Conservation (phyloP, 2,888 invertebrate species). For the Gasteruption jaculator region DNA sequence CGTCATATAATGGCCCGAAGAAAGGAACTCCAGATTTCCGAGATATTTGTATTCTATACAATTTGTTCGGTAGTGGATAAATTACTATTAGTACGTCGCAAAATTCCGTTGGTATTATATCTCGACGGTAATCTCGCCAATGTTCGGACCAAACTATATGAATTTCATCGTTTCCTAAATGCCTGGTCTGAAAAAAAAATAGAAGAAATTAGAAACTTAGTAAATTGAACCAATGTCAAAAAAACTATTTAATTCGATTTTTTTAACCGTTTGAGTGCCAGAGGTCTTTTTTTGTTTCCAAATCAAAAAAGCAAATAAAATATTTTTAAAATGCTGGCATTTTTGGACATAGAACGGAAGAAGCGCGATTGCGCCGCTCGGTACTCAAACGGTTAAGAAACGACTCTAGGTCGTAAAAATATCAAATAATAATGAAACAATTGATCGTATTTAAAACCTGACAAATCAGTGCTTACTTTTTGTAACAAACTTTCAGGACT, state of each 20-base stretch:
- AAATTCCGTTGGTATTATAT: constrained; percentile 98
- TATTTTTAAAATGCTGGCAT: too few species aligned
- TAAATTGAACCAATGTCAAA: neutral
- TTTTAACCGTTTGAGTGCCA: neutral
- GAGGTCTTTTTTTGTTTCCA: too few species aligned
- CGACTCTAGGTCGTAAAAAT: too few species aligned
- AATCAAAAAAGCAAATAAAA: neutral
- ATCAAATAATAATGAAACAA: neutral
- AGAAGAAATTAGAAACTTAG: constrained; percentile 9
- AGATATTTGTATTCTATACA: constrained; percentile 84
- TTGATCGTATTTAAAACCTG: neutral
- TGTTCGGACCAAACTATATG: constrained; percentile 99
- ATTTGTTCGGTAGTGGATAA: constrained; percentile 83
- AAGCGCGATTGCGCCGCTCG: too few species aligned
- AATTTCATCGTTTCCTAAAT: constrained; percentile 96
- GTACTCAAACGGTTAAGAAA: too few species aligned
- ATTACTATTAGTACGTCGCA: constrained; percentile 97
- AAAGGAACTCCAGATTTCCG: constrained; percentile 67
- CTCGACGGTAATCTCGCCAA: constrained; percentile 88
- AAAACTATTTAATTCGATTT: constrained; percentile 5
- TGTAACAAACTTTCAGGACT: constrained; percentile 81
- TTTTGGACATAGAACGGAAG: too few species aligned
- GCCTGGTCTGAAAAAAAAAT: constrained; percentile 67
- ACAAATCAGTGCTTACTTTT: constrained; percentile 57
- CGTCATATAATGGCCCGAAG: constrained; percentile 95